Base-by-base conservation (phyloP, 2,113 vertebrate genomes). In the Pogonocichla stellata region DNA sequence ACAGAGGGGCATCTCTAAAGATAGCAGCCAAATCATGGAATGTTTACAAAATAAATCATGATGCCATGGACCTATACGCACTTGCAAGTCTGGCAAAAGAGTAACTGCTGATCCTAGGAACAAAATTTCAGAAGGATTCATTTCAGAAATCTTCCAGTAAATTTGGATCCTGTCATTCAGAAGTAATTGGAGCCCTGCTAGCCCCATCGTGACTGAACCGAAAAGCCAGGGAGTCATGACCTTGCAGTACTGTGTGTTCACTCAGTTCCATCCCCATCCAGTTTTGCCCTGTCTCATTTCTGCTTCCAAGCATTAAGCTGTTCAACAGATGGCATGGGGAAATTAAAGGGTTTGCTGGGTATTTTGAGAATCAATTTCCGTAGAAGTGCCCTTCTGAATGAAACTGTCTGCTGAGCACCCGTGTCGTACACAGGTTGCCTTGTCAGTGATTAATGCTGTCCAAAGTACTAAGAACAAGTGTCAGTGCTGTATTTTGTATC, bases 131-230 rank as follows among this genome's bases (percentile, higher is more conserved):
- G 56, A 50, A 91, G 88, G 71, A 92, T 95, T 93, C 1, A 86
- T 95, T 96, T 91, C 79, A 73, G 62, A 92, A 92, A 95, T 90
- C 80, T 90, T 81, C 64, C 65, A 84, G 65, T 67, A 91, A 84
- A 71, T 81, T 43, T 85, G 73, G 92, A 95, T 90, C 80, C 42
- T 34, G 43, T 71, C 86, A 65, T 90, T 66, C 51, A 70, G 61
- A 73, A 92, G 80, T 88, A 90, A 94, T 2, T n/a, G 26, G 90
- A 97, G 82, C 80, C 67, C 29, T 60, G 67, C 33, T 66, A 77
- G 74, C 36, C 71, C 64, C 90, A 86, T 62, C 40, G 17, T 90
- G 81, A 91, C 75, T 26, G 34, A 90, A 61, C 33, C 16, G 43
- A 61, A 87, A 81, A 93, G 86, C 73, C 89, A 87, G 40, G 56